Evolutionary conservation across 2,888 invertebrate genomes (phyloP).

Genomic region (Hybos culiciformis): DNA sequence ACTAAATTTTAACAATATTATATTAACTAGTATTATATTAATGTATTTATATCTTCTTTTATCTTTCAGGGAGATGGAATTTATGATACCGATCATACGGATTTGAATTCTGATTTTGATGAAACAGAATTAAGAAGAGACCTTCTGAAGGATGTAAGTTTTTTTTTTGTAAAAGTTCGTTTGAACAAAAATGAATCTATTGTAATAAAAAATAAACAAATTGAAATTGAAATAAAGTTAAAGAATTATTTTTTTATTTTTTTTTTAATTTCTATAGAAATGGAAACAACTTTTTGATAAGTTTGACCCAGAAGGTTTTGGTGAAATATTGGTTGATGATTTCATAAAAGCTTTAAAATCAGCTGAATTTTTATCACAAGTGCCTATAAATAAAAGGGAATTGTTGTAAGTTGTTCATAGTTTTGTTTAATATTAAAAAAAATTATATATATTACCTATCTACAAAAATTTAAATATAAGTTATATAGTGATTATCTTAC

Average conservation of each 20-base stretch:
- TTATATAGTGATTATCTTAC: no score
- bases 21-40: neutral
- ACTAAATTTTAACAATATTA: neutral
- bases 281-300: conserved; percentile 79
- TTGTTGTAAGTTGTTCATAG: no score
- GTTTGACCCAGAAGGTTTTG: conserved; percentile 88
- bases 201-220: neutral
- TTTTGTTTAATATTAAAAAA: no score
- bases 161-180: no score
- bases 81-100: conserved; percentile 69
- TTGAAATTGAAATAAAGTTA: neutral
- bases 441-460: no score
- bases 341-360: conserved; percentile 63
- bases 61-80: conserved; percentile 40
- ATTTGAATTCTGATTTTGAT: conserved; percentile 64
- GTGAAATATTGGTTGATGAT: conserved; percentile 79
- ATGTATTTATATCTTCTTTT: neutral
- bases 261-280: conserved; percentile 46
- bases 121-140: conserved; percentile 63
- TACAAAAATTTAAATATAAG: no score
- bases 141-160: conserved; percentile 65
- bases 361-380: conserved; percentile 62
- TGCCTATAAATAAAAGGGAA: conserved; percentile 61
- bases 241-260: conserved; percentile 7
- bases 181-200: neutral